Evolutionary conservation across 1,140 invertebrate species (phyloP), one percentile per base, ranked within the genome.

Genomic region (Drosophila nigrodunni): DNA sequence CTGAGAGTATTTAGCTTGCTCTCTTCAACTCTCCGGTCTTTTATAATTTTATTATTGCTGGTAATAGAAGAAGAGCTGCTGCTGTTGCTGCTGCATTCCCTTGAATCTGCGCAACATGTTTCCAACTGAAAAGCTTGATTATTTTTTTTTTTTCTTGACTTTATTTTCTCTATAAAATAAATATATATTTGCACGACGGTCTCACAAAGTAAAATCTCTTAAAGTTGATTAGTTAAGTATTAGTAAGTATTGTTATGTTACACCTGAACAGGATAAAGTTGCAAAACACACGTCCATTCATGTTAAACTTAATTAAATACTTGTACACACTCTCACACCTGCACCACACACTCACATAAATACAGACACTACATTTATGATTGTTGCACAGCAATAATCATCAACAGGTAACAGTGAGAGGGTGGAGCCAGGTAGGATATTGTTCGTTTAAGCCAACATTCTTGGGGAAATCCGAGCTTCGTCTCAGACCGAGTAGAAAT

Each of bases 401-500:
- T 65, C 77, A 80, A 83, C 80, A 74, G 55, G 65, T 69, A 55
- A 47, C 30, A 46, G 50, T 39, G 21, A 13, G 43, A 15, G 37
- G 18, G 60, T 49, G 21, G 13, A n/a, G 47, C 25, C 25, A 30
- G 3, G 25, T 30, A n/a, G 13, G 47, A 43, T 39, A 47, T 87
- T 88, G 83, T 80, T 87, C 79, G 78, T 62, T 86, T 81, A 65
- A 64, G 67, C 74, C 77, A 57, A 50, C 37, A 15, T 41, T 10
- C 8, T 57, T 13, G 34, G 15, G 6, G 9, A 8, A n/a, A 18
- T 11, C 50, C 35, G n/a, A 18, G 7, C 10, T 15, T 43, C 18
- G 9, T 37, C 46, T 88, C 94, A 96, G 75, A 96, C 96, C 41
- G 96, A 96, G 92, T 97, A 96, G 71, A 97, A 94, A 92, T 96